Base-by-base conservation (phyloP, 2,888 invertebrate species). In the Hirtodrosophila cameraria region DNA sequence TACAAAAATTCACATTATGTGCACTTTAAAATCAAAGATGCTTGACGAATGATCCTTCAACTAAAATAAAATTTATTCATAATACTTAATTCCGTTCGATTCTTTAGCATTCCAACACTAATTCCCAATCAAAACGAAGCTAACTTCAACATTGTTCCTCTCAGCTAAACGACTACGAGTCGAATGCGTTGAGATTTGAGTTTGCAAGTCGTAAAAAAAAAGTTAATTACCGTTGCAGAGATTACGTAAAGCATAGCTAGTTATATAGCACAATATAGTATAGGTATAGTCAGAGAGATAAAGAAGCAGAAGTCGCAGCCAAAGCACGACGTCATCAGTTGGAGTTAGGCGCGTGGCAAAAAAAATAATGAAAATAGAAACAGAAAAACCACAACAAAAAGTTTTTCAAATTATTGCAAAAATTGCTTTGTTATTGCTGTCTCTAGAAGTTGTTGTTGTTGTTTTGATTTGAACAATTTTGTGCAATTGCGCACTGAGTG, bases 401-500 rank as follows among this genome's bases (percentile, higher is more conserved):
- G 31, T 42, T 23, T 28, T 15, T 16, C 27, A 36, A 50, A 57
- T 35, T 30, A 41, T 35, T 49, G 36, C n/a, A n/a, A 33, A 77
- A 76, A 81, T 76, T 57, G 50, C 52, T 54, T 49, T 61, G 49
- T 58, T 72, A 55, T 63, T 62, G 60, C 50, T 36, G 13, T 36
- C 30, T 41, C 27, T 39, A 28, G 41, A 20, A 7, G 7, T 23
- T 25, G 11, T 9, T 36, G 9, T 15, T 31, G n/a, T 27, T 48
- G n/a, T 38, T 72, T 33, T 42, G 55, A 57, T 49, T 69, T 50
- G 31, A 55, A 59, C 68, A 76, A 73, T 70, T 80, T 83, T 61
- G 74, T 23, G 23, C 81, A 81, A 79, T 79, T 79, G 84, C 84
- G 81, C 84, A 77, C 61, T 78, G 83, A 67, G 52, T 52, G 41